Base-by-base conservation (phyloP, 2,888 invertebrate species). In the Pristionchus fissidentatus region DNA sequence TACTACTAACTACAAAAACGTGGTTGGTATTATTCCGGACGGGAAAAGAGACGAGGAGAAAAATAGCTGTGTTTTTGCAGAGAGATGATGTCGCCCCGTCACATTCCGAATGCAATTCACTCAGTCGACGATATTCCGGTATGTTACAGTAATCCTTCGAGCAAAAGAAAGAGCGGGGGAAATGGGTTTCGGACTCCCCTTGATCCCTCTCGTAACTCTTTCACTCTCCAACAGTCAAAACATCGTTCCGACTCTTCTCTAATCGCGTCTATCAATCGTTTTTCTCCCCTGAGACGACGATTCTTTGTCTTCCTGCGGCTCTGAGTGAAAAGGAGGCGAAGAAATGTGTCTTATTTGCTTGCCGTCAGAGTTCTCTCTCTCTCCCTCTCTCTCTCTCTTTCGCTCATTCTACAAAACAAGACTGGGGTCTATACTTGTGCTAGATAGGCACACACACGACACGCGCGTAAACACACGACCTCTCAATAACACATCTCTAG, bases 71-170 rank as follows among this genome's bases (percentile, higher is more conserved):
- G 15, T 7, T 15, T 10, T 70, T 70, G 22, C 41, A 70, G 79
- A 10, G 41, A 79, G 5, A 87, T 86, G 83, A 89, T 90, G 84
- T 94, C 94, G 1, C 93, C 94, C 1, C 88, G 94, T 81, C 94
- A 94, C 88, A 94, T 94, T 26, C 94, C 94, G 1, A 92, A 93
- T 77, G 84, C 94, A 19, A 93, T 94, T 79, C 87, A 94, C 35
- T 92, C 92, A 22, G 93, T 93, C 41, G 87, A 89, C 13, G 94
- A 94, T 87, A 94, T 94, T 89, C 94, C 94, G 77, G 93, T 89
- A 62, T 78, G 85, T 26, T 52, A n/a, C 80, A 57, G 32, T n/a
- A 41, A 38, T n/a, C 41, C 41, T 2, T n/a, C 41, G n/a, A 70
- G n/a, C 29, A 26, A 60, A 32, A 32, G 13, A 7, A 5, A 22